Conservation (phyloP, 2,888 invertebrate species). For the Brachynemurus nebulosus region DNA sequence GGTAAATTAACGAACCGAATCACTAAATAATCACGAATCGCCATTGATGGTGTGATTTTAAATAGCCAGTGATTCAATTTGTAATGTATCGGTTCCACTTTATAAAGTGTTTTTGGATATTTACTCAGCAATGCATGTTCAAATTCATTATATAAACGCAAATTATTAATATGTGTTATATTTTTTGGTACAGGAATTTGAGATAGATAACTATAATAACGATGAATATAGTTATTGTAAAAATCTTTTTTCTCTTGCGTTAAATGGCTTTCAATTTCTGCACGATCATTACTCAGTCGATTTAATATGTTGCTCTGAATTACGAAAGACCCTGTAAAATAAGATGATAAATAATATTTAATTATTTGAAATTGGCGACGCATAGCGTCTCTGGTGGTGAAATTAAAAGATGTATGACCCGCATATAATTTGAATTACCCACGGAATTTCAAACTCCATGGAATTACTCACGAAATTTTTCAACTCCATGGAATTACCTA, state of each 20-base stretch:
- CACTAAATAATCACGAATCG: not conserved
- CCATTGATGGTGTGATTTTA: slow-evolving; percentile 38
- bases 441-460: no score
- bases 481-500: no score
- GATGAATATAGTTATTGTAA: slow-evolving; percentile 51
- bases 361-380: not conserved
- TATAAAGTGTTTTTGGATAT: slow-evolving; percentile 46
- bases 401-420: no score
- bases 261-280: slow-evolving; percentile 50
- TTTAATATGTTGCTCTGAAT: slow-evolving; percentile 52
- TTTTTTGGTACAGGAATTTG: slow-evolving; percentile 32
- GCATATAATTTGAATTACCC: no score
- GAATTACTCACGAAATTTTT: no score
- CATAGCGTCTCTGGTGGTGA: no score
- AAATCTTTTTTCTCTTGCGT: slow-evolving; percentile 44
- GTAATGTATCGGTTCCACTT: slow-evolving; percentile 55
- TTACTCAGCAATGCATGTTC: slow-evolving; percentile 45
- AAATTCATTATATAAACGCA: slow-evolving; percentile 42
- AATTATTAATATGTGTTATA: slow-evolving; percentile 39
- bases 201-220: slow-evolving; percentile 44
- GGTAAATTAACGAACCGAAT: not conserved
- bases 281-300: slow-evolving; percentile 43
- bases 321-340: slow-evolving; percentile 52
- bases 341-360: not conserved
- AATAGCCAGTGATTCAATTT: slow-evolving; percentile 51